Conservation (phyloP, 2,888 invertebrate genomes). For the Diadegma fenestrale region DNA sequence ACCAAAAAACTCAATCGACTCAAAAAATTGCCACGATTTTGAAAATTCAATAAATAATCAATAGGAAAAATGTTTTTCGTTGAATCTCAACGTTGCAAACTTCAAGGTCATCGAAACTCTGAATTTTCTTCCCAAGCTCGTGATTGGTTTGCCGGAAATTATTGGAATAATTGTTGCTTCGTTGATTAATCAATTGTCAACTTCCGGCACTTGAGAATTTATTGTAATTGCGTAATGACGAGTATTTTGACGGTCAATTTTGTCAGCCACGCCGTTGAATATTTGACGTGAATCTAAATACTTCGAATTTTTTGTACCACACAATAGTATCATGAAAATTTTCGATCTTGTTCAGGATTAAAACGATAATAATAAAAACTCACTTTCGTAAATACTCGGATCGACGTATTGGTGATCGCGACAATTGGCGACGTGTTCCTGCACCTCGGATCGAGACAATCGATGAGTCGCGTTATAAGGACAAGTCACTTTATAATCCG, state of each 20-base stretch:
- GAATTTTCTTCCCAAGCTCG: background rate
- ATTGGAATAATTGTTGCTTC: background rate
- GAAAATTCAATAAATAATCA: too few species aligned
- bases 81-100: too few species aligned
- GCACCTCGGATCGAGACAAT: slow-evolving; percentile 75
- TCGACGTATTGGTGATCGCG: slow-evolving; percentile 70
- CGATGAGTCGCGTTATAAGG: slow-evolving; percentile 82
- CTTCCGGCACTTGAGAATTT: background rate
- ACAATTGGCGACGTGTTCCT: slow-evolving; percentile 77
- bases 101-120: too few species aligned
- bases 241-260: too few species aligned
- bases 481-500: slow-evolving; percentile 78
- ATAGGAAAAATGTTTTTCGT: too few species aligned
- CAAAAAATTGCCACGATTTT: too few species aligned
- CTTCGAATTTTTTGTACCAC: too few species aligned
- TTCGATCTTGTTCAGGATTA: background rate
- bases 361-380: slow-evolving; percentile 39
- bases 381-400: slow-evolving; percentile 67
- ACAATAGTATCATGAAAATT: too few species aligned
- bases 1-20: too few species aligned
- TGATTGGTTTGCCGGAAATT: background rate
- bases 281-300: too few species aligned
- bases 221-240: too few species aligned
- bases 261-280: too few species aligned
- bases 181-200: background rate